Conservation (phyloP, 2,888 invertebrate genomes). For the Poecilobothrus nobilitatus region DNA sequence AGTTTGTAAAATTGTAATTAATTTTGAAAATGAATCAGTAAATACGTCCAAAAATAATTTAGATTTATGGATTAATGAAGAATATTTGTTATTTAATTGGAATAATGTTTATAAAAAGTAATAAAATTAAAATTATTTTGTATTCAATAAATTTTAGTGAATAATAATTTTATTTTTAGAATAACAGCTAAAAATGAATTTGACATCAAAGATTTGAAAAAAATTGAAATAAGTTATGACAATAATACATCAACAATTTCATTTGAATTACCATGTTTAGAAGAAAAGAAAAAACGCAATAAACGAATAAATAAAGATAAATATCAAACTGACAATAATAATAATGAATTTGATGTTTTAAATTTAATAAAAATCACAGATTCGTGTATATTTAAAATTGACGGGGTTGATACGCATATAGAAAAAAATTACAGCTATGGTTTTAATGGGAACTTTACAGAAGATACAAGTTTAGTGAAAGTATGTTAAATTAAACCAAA, state of each 20-base stretch:
- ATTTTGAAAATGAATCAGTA: not conserved
- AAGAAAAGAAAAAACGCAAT: constrained; percentile 21
- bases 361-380: constrained; percentile 37
- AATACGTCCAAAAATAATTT: not conserved
- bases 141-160: not conserved
- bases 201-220: constrained; percentile 35
- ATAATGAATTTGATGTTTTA: constrained; percentile 25
- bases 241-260: constrained; percentile 24
- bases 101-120: not conserved
- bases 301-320: not conserved
- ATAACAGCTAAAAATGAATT: constrained; percentile 23
- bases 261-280: constrained; percentile 32
- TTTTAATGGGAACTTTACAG: constrained; percentile 31
- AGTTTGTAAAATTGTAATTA: not conserved
- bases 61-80: not conserved
- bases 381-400: constrained; percentile 34
- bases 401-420: constrained; percentile 29
- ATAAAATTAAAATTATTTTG: not conserved
- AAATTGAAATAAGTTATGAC: constrained; percentile 31
- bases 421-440: constrained; percentile 34
- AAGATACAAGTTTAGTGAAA: constrained; percentile 20
- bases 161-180: not conserved
- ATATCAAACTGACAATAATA: constrained; percentile 7
- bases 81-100: not conserved
- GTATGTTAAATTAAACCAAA: constrained; percentile 6